Evolutionary conservation across 2,797 vertebrate species (phyloP).

Genomic region (Linurgus olivaceus): DNA sequence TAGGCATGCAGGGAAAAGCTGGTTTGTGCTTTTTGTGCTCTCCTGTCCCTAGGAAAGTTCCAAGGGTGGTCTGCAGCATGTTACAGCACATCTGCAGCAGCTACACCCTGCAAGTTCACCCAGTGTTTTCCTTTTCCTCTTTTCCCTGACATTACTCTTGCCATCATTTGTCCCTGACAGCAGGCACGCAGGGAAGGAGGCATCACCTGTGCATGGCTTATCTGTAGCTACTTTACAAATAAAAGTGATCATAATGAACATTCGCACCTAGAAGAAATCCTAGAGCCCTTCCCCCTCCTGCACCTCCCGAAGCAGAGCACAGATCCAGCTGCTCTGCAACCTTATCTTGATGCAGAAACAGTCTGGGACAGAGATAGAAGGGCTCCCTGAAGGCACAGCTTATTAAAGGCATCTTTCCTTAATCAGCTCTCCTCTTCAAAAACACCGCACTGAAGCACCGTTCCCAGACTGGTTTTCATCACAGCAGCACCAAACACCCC

Average conservation of each 20-base stretch:
- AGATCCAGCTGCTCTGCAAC: constrained; percentile 20
- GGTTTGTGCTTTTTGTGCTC: background rate
- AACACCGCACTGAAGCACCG: rapidly evolving
- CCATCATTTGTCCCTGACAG: rapidly evolving
- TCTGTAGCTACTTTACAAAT: background rate
- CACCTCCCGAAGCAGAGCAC: background rate
- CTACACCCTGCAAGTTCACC: background rate
- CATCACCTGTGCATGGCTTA: background rate
- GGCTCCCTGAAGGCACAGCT: constrained; percentile 12
- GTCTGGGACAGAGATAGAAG: constrained; percentile 25
- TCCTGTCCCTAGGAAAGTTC: background rate
- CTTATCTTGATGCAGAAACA: constrained; percentile 13
- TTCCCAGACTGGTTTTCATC: background rate
- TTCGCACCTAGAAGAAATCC: background rate
- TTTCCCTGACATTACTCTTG: background rate
- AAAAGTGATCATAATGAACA: background rate
- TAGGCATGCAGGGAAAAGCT: background rate
- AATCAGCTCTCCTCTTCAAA: background rate
- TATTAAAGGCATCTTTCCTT: constrained; percentile 38
- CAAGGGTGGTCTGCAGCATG: background rate
- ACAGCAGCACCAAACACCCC: background rate
- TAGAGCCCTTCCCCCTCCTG: background rate
- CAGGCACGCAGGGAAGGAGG: background rate
- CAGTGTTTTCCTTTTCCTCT: background rate
- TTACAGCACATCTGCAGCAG: background rate